phyloP scores from a whole-genome alignment of 1,140 invertebrate species.

The Phocides pigmalion region DNA sequence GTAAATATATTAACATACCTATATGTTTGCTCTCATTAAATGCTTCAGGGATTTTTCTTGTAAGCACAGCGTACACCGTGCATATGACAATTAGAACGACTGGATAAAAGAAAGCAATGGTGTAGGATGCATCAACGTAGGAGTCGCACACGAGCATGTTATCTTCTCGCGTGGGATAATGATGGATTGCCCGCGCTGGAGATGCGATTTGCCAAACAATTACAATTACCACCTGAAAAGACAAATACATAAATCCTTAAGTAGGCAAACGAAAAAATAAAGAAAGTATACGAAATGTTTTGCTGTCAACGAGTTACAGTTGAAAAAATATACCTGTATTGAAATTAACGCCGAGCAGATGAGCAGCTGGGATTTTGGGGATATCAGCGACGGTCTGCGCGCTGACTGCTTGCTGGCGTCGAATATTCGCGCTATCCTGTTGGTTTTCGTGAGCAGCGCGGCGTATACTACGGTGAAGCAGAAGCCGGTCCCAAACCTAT shows the following conservation, averaged over 20 bases:
- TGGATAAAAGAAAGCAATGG: slow-evolving; percentile 84
- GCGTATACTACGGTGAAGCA: slow-evolving; percentile 97
- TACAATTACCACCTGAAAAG: slow-evolving; percentile 90
- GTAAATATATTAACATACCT: too few species aligned
- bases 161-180: slow-evolving; percentile 94
- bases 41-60: too few species aligned
- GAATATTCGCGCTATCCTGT: slow-evolving; percentile 96
- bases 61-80: too few species aligned
- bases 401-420: slow-evolving; percentile 94
- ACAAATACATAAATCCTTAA: not conserved
- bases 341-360: slow-evolving; percentile 93
- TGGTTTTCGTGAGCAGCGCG: slow-evolving; percentile 95
- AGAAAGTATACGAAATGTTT: not conserved
- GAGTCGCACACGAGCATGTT: slow-evolving; percentile 95
- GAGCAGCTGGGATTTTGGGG: slow-evolving; percentile 95
- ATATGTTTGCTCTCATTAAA: too few species aligned
- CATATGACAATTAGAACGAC: too few species aligned
- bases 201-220: slow-evolving; percentile 94
- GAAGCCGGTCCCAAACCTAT: slow-evolving; percentile 93
- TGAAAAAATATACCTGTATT: slow-evolving; percentile 87
- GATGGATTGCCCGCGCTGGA: slow-evolving; percentile 93
- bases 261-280: not conserved
- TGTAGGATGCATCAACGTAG: slow-evolving; percentile 93
- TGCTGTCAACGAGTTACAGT: too few species aligned
- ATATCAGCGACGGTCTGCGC: slow-evolving; percentile 95